phyloP scores from a whole-genome alignment of 1,140 invertebrate genomes.

The Colletes latitarsis region DNA sequence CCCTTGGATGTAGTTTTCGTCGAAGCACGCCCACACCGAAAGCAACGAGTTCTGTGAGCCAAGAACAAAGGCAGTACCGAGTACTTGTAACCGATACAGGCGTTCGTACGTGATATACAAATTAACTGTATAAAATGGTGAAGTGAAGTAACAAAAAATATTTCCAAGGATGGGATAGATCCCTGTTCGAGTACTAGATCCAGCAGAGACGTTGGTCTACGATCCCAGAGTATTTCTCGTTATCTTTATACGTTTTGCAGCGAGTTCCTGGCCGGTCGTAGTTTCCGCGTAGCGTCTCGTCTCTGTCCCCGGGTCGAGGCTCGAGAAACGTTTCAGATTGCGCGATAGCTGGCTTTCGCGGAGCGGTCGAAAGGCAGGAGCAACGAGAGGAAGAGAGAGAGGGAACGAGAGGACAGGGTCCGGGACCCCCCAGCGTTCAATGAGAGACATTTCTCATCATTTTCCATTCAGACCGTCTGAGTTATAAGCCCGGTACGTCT shows the following conservation, averaged over 20 bases:
- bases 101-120: too few species aligned
- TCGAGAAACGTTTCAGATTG: conserved; percentile 69
- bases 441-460: conserved; percentile 81
- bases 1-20: too few species aligned
- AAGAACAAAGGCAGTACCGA: too few species aligned
- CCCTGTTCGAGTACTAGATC: too few species aligned
- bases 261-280: conserved; percentile 10
- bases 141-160: too few species aligned
- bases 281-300: conserved; percentile 16
- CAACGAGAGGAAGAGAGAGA: not conserved
- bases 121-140: too few species aligned
- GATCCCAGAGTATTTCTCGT: conserved; percentile 11
- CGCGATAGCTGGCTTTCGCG: conserved; percentile 70
- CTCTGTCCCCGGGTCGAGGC: conserved; percentile 35
- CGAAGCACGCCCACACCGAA: too few species aligned
- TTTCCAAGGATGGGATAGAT: too few species aligned
- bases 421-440: conserved; percentile 78
- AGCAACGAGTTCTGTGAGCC: too few species aligned
- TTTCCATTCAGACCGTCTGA: conserved; percentile 79
- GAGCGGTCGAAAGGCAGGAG: conserved; percentile 22
- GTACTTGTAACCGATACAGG: too few species aligned
- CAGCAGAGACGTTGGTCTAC: conserved; percentile 36
- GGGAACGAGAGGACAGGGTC: conserved; percentile 11
- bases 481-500: conserved; percentile 75
- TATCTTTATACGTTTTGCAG: not conserved